Percentiles rank a stretch among this genome's conserved stretches.
Conservation (phyloP, 2,113 vertebrate genomes). For the Callipepla californica region DNA sequence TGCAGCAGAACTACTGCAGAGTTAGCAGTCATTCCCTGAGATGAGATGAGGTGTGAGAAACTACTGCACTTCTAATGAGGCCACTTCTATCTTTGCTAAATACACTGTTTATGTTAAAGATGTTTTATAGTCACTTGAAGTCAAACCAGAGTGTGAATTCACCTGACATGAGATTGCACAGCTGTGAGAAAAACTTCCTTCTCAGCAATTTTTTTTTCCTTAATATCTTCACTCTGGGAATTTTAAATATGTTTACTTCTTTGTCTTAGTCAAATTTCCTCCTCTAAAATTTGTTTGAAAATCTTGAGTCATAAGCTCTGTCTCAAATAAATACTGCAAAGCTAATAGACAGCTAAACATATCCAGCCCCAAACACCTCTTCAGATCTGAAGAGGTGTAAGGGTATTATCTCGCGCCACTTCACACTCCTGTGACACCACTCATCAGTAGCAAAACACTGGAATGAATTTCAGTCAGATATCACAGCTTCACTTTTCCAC, state of each 20-base stretch:
- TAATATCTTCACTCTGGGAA: background rate
- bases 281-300: slow-evolving; percentile 23
- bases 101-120: slow-evolving; percentile 51
- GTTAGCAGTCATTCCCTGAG: slow-evolving; percentile 20
- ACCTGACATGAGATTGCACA: slow-evolving; percentile 53
- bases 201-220: background rate
- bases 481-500: background rate
- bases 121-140: slow-evolving; percentile 19
- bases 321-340: slow-evolving; percentile 5
- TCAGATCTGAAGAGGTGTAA: background rate
- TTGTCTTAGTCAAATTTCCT: slow-evolving; percentile 6
- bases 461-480: background rate
- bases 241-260: slow-evolving; percentile 29
- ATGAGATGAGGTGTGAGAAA: slow-evolving; percentile 59
- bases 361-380: background rate
- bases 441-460: background rate
- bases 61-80: slow-evolving; percentile 30
- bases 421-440: background rate
- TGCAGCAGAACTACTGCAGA: background rate
- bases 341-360: background rate
- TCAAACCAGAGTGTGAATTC: slow-evolving; percentile 38
- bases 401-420: background rate
- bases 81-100: slow-evolving; percentile 43
- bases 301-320: background rate
- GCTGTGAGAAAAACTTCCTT: slow-evolving; percentile 28